Base-by-base conservation (phyloP, 2,797 vertebrate species). In the Alfaro cultratus region DNA sequence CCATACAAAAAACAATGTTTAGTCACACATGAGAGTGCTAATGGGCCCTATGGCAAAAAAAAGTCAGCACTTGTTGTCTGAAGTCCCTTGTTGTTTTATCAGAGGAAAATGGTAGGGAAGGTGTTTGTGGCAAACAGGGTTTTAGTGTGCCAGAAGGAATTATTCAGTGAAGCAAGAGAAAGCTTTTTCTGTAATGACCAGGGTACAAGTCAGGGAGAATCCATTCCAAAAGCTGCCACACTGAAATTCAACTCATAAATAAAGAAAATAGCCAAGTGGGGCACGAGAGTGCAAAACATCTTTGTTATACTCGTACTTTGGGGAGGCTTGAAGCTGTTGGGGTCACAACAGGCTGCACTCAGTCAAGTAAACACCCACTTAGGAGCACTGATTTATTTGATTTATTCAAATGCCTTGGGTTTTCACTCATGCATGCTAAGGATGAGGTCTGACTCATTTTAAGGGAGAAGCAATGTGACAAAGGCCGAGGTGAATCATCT, bases 291-390 rank as follows among this genome's bases (percentile, higher is more conserved):
- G 9, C 76, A 75, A 80, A 86, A 84, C 87, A 90, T 87, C 81
- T 93, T 85, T 86, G 80, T 89, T 93, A 88, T 84, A 34, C 2
- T n/a, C n/a, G 2, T 34, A 90, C 88, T 89, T 87, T 57, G 13
- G 90, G 87, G 85, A 87, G 67, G 51, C 75, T 81, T 74, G 75
- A 82, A 92, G 77, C 81, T 4, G 76, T 51, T 53, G 71, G 82
- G 90, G 89, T 93, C 89, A 93, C 85, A 85, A 87, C 81, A 88
- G 84, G 86, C 88, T 89, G 77, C 78, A 74, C 82, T 90, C 85
- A 83, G 89, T 92, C 90, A 91, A 91, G 84, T 90, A 91, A 93
- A 91, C 82, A 89, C 80, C 86, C 86, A 90, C 86, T 88, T 89
- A 85, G 78, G 79, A 91, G 83, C 82, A 88, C 84, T 86, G 85